Evolutionary conservation across 2,888 invertebrate genomes (phyloP).

Genomic region (Agrilus biguttatus): DNA sequence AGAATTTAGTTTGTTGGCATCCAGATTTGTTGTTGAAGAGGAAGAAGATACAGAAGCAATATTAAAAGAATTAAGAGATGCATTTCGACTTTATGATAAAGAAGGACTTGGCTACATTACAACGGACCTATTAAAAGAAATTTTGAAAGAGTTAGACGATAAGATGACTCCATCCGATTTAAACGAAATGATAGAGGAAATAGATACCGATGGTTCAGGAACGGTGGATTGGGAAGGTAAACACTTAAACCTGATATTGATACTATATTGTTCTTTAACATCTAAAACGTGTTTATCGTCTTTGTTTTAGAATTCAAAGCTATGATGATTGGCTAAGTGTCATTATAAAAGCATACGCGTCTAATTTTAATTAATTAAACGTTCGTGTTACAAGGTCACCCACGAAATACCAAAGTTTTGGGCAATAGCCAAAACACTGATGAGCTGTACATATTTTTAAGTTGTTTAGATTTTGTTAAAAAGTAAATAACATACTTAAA

Average conservation of each 20-base stretch:
- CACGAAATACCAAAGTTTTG: no score
- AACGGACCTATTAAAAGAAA: constrained; percentile 74
- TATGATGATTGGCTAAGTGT: constrained; percentile 63
- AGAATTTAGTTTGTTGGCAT: constrained; percentile 74
- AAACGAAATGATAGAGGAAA: constrained; percentile 91
- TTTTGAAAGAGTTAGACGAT: constrained; percentile 84
- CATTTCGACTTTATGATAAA: constrained; percentile 91
- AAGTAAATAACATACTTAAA: no score
- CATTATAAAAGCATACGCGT: constrained; percentile 19
- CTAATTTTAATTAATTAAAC: neutral
- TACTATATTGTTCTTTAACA: neutral
- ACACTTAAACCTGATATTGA: constrained; percentile 15
- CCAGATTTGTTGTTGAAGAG: constrained; percentile 75
- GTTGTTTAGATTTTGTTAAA: no score
- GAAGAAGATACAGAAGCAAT: constrained; percentile 82
- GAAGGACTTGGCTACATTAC: constrained; percentile 86
- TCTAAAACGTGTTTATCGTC: constrained; percentile 8
- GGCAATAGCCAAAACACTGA: no score
- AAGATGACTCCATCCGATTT: constrained; percentile 76
- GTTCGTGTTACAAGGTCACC: no score
- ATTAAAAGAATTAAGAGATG: constrained; percentile 82
- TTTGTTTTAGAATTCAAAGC: constrained; percentile 75
- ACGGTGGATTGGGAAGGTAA: constrained; percentile 98
- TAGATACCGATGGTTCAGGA: constrained; percentile 89
- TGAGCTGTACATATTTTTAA: no score